A percentile compares a stretch with the other conserved stretches of the same genome.
Evolutionary conservation across 2,797 vertebrate genomes (phyloP).

Genomic region (Furcifer pardalis): DNA sequence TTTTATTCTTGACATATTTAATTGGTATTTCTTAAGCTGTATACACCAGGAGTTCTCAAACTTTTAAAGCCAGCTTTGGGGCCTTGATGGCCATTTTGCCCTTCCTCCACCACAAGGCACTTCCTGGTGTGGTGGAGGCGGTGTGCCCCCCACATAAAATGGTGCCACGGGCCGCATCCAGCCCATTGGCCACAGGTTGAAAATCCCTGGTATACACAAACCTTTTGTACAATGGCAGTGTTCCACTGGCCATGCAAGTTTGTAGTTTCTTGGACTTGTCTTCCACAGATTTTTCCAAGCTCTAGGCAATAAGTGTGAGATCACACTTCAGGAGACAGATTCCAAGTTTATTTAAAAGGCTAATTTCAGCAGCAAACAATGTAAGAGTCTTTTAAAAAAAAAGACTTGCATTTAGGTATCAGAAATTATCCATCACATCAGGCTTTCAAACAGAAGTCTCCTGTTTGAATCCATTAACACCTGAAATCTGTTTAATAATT

Average conservation of each 20-base stretch:
- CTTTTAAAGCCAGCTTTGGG: too few species aligned
- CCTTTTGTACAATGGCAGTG: background rate
- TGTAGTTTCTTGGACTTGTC: too few species aligned
- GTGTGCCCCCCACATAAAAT: too few species aligned
- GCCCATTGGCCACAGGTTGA: too few species aligned
- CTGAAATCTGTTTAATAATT: conserved; percentile 6
- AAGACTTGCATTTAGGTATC: conserved; percentile 1
- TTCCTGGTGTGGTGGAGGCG: too few species aligned
- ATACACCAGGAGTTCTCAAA: too few species aligned
- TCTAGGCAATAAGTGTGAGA: background rate
- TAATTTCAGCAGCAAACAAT: background rate
- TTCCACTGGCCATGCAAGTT: too few species aligned
- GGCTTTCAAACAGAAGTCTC: conserved; percentile 26
- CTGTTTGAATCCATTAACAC: conserved; percentile 16
- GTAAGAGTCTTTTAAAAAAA: background rate
- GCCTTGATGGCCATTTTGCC: too few species aligned
- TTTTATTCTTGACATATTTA: background rate
- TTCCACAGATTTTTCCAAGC: too few species aligned
- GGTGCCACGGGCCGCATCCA: too few species aligned
- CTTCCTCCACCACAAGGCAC: too few species aligned
- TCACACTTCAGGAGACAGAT: background rate
- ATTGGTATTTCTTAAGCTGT: background rate
- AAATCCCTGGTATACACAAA: too few species aligned
- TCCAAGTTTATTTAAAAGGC: background rate
- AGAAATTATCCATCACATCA: conserved; percentile 1